Conservation (phyloP, 2,113 vertebrate species). For the Jacana jacana region DNA sequence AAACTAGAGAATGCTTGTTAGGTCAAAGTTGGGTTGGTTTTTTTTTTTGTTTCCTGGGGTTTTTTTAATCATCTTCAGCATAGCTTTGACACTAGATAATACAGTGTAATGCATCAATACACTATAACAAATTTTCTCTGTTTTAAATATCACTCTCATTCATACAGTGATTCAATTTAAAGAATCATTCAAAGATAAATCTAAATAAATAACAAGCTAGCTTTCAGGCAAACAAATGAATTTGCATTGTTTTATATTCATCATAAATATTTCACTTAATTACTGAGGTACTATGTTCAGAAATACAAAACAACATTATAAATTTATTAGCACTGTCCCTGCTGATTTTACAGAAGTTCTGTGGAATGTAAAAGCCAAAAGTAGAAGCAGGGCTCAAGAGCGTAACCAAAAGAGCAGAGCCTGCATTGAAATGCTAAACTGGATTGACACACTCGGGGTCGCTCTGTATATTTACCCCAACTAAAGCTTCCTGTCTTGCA, state of each 20-base stretch:
- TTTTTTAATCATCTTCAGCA: neutral
- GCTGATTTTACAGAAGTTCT: slow-evolving; percentile 76
- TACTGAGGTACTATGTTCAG: slow-evolving; percentile 80
- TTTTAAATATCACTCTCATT: slow-evolving; percentile 66
- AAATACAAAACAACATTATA: slow-evolving; percentile 83
- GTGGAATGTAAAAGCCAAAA: slow-evolving; percentile 72
- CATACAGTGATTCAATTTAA: slow-evolving; percentile 67
- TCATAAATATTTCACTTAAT: slow-evolving; percentile 89
- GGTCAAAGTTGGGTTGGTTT: no score
- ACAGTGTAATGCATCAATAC: neutral
- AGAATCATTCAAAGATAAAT: slow-evolving; percentile 75
- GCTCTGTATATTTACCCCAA: slow-evolving; percentile 3
- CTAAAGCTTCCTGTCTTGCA: slow-evolving; percentile 40
- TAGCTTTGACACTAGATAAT: slow-evolving; percentile 13
- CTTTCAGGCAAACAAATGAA: slow-evolving; percentile 84
- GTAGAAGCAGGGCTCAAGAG: slow-evolving; percentile 66
- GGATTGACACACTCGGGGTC: slow-evolving; percentile 31
- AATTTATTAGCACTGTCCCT: slow-evolving; percentile 82
- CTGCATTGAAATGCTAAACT: slow-evolving; percentile 48
- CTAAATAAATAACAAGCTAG: slow-evolving; percentile 84
- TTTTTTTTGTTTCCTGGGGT: neutral
- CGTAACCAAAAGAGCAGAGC: slow-evolving; percentile 45
- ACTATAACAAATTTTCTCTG: slow-evolving; percentile 18
- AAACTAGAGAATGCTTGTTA: neutral
- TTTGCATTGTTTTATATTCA: slow-evolving; percentile 85